A percentile compares a stretch with the other conserved stretches of the same genome.
phyloP scores from a whole-genome alignment of 1,140 invertebrate genomes.

The Mesaphorura yosii region DNA sequence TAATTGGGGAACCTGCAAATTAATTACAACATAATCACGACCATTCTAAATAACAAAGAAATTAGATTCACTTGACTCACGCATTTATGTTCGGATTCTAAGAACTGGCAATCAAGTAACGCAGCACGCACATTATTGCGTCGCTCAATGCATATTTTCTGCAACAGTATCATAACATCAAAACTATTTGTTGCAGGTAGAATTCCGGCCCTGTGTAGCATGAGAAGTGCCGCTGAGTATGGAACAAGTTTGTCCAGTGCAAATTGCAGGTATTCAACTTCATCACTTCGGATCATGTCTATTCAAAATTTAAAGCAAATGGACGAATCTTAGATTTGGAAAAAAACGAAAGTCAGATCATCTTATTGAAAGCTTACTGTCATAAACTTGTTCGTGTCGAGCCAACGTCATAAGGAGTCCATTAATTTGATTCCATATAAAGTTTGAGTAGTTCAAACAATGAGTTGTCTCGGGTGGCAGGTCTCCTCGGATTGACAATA shows the following conservation, averaged over 20 bases:
- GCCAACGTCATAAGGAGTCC: constrained; percentile 17
- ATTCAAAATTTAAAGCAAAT: not conserved
- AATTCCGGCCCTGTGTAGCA: constrained; percentile 26
- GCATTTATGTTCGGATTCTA: constrained; percentile 16
- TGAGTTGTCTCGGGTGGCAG: constrained; percentile 22
- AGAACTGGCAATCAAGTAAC: constrained; percentile 11
- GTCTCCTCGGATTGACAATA: constrained; percentile 11
- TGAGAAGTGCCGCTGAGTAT: constrained; percentile 23
- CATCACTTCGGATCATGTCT: not conserved
- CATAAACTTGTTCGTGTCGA: constrained; percentile 19
- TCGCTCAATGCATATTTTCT: constrained; percentile 6
- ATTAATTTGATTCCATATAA: constrained; percentile 23
- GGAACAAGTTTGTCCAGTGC: constrained; percentile 25
- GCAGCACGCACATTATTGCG: constrained; percentile 9
- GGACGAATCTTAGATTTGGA: not conserved
- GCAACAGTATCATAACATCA: not conserved
- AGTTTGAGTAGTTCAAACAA: constrained; percentile 27
- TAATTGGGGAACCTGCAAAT: constrained; percentile 16
- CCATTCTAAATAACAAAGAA: not conserved
- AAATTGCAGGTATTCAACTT: constrained; percentile 12
- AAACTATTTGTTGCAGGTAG: constrained; percentile 13
- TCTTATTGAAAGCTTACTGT: constrained; percentile 10
- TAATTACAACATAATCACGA: not conserved
- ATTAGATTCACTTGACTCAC: too few relatives aligned
- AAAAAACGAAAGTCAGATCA: not conserved